These are phyloP conservation scores for Cryptoblepharus egeriae DNA, from an alignment of 2,797 vertebrate species.

Conservation along the genomic window DNA sequence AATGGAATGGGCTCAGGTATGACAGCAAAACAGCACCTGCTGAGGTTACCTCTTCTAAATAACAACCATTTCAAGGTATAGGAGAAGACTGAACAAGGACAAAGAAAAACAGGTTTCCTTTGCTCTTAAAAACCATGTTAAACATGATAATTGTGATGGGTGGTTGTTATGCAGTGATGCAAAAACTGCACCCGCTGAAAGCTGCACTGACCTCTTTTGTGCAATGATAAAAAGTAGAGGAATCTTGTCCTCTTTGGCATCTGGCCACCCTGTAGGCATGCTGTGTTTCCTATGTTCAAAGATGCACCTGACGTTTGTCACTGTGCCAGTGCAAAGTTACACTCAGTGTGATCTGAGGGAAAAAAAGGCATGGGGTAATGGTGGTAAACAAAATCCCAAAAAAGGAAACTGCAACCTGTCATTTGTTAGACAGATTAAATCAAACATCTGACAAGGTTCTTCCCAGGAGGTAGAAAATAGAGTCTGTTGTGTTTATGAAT, in stretches of 20 bases:
- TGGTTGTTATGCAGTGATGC: too few species aligned
- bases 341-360: background rate
- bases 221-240: background rate
- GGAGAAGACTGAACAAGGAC: background rate
- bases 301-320: background rate
- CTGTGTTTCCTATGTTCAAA: background rate
- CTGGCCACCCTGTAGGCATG: too few species aligned
- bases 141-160: background rate
- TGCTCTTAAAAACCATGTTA: background rate
- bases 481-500: slow-evolving; percentile 37
- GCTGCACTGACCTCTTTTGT: too few species aligned
- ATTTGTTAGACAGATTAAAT: slow-evolving; percentile 47
- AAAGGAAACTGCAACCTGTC: slow-evolving; percentile 1
- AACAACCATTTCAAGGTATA: background rate
- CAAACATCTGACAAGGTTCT: slow-evolving; percentile 39
- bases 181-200: too few species aligned
- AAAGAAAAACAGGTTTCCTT: background rate
- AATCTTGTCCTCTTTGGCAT: background rate
- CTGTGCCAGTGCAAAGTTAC: slow-evolving; percentile 40
- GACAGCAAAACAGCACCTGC: background rate
- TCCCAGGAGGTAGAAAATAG: slow-evolving; percentile 19
- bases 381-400: background rate
- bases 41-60: background rate
- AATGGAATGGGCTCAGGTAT: background rate
- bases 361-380: slow-evolving; percentile 22